A percentile compares a stretch with the other conserved stretches of the same genome.
Conservation (phyloP, 1,140 invertebrate genomes). For the Mercenaria mercenaria region DNA sequence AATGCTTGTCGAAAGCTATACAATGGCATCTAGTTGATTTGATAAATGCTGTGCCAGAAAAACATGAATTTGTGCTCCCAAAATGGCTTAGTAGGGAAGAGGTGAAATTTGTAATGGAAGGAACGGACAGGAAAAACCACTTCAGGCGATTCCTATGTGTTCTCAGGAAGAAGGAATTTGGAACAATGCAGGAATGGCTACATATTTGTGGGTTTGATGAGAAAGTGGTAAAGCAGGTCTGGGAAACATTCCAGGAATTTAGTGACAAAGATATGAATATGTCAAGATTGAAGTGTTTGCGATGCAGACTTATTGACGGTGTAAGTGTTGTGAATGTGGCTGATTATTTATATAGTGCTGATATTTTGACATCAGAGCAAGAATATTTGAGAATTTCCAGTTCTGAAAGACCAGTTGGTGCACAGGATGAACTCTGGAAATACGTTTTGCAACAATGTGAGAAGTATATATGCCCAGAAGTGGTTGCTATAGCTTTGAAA, state of each 20-base stretch:
- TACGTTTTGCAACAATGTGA: background rate
- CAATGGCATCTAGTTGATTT: constrained; percentile 19
- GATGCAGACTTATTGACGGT: background rate
- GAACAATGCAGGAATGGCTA: background rate
- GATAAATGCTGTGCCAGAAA: background rate
- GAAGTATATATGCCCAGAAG: background rate
- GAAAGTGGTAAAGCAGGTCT: background rate
- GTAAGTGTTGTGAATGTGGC: background rate
- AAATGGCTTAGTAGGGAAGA: background rate
- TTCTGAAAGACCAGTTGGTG: background rate
- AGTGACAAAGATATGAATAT: background rate
- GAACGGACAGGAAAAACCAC: background rate
- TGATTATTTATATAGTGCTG: constrained; percentile 32
- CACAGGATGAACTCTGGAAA: background rate
- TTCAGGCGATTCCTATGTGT: background rate
- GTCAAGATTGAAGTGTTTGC: constrained; percentile 1
- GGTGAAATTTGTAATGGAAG: background rate
- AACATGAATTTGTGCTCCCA: background rate
- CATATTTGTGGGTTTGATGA: background rate
- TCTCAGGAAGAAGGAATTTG: background rate
- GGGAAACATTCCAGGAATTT: background rate
- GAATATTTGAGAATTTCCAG: background rate
- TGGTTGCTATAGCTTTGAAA: background rate
- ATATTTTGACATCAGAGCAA: background rate
- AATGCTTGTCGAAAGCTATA: constrained; percentile 32